Base-by-base conservation (phyloP, 2,797 vertebrate genomes). In the Galago senegalensis region DNA sequence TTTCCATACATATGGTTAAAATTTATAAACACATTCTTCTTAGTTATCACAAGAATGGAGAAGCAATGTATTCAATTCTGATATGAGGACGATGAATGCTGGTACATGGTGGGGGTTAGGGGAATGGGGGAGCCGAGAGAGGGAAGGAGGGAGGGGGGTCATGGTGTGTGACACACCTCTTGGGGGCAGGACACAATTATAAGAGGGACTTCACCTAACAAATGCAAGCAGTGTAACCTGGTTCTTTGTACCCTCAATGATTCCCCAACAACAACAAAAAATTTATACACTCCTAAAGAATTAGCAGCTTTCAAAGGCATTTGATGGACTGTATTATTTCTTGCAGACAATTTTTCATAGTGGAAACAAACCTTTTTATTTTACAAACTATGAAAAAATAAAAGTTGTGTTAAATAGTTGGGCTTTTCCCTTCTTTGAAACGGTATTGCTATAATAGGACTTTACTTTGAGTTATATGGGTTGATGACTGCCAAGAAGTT, bases 401-500 rank as follows among this genome's bases (percentile, higher is more conserved):
- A 89, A 80, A 76, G 80, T 77, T 91, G 53, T 77, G 60, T 88
- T 96, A 27, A 95, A 86, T 16, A 63, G 34, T 72, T 75, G 9
- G 53, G 25, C 11, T 67, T 90, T 49, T 88, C 46, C 53, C 79
- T 85, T 89, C 72, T 87, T 86, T 96, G 73, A 94, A 94, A 93
- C 53, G 72, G n/a, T 77, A 89, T 84, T 95, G 79, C 93, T 73
- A 87, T 87, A 76, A 93, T 56, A 80, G 60, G 43, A 93, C n/a
- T 80, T 86, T 9, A 85, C n/a, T 96, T 87, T 84, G 58, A 96
- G 85, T 93, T 97, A 93, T 69, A 96, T 83, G 69, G 29, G 87
- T 75, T 97, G 91, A 95, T 88, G 89, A 91, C 63, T 97, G 96
- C 69, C 95, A 79, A 96, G 94, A 96, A 72, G 53, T 72, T 81